Percentiles rank a stretch among this genome's conserved stretches.
Evolutionary conservation across 2,113 vertebrate species (phyloP).

Genomic region (Protobothrops flavoviridis): DNA sequence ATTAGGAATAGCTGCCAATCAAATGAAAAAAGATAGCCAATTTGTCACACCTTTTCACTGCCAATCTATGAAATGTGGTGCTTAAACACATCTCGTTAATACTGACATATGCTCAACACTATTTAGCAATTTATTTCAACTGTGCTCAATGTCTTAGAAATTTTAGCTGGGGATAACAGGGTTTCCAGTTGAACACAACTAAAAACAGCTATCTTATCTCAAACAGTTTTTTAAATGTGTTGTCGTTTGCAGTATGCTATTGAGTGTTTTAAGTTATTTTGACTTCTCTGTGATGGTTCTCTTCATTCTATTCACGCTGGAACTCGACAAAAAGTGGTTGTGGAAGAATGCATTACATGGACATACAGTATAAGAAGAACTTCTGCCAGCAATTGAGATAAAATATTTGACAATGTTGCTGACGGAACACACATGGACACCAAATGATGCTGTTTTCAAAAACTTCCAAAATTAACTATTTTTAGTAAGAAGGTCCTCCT

Average conservation of each 20-base stretch:
- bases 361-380: neutral
- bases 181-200: neutral
- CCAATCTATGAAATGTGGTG: constrained; percentile 16
- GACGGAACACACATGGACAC: neutral
- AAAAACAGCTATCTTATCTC: neutral
- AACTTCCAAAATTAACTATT: neutral
- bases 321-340: neutral
- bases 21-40: constrained; percentile 5
- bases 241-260: neutral
- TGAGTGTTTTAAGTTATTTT: neutral
- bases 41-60: constrained; percentile 29
- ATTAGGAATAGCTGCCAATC: constrained; percentile 25
- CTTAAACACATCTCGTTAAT: constrained; percentile 15
- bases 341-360: neutral
- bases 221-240: neutral
- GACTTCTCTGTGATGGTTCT: neutral
- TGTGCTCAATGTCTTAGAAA: constrained; percentile 3
- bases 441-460: neutral
- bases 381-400: neutral
- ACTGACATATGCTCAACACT: constrained; percentile 14
- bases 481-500: neutral
- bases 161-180: neutral
- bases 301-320: neutral
- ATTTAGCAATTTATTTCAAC: constrained; percentile 9
- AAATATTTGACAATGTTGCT: neutral